A percentile compares a stretch with the other conserved stretches of the same genome.
Conservation (phyloP, 2,797 vertebrate species). For the Sternarchorhynchus goeldii region DNA sequence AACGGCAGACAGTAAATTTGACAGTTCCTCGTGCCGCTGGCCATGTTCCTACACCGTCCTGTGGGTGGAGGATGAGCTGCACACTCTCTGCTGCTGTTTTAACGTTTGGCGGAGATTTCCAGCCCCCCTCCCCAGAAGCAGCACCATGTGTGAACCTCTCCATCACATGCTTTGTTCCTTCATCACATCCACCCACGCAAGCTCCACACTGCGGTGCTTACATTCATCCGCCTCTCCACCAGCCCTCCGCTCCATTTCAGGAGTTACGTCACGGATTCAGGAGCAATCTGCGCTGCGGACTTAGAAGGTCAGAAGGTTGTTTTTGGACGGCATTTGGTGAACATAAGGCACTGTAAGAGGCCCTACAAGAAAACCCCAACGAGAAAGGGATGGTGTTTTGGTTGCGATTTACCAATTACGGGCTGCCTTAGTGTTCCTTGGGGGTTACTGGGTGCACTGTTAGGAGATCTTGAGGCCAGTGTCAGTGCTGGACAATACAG, state of each 20-base stretch:
- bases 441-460: constrained; percentile 56
- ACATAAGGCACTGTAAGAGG: neutral
- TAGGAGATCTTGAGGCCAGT: constrained; percentile 74
- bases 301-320: constrained; percentile 6
- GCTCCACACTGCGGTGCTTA: constrained; percentile 55
- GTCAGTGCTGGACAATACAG: constrained; percentile 80
- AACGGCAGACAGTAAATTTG: constrained; percentile 4
- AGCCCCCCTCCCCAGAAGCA: constrained; percentile 25
- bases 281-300: constrained; percentile 26
- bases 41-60: constrained; percentile 16
- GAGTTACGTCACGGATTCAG: constrained; percentile 34
- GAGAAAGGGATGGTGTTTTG: constrained; percentile 29
- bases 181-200: constrained; percentile 75
- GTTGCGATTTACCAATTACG: constrained; percentile 68
- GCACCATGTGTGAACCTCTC: constrained; percentile 57
- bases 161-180: constrained; percentile 78
- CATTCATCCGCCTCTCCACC: constrained; percentile 31
- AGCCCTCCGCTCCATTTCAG: constrained; percentile 28
- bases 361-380: neutral
- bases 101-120: constrained; percentile 31
- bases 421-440: constrained; percentile 60
- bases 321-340: neutral
- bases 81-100: constrained; percentile 19
- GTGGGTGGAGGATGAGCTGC: constrained; percentile 7
- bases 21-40: constrained; percentile 17